Percentiles rank a stretch among this genome's conserved stretches.
phyloP scores from a whole-genome alignment of 2,113 vertebrate species.

The Archilochus colubris region DNA sequence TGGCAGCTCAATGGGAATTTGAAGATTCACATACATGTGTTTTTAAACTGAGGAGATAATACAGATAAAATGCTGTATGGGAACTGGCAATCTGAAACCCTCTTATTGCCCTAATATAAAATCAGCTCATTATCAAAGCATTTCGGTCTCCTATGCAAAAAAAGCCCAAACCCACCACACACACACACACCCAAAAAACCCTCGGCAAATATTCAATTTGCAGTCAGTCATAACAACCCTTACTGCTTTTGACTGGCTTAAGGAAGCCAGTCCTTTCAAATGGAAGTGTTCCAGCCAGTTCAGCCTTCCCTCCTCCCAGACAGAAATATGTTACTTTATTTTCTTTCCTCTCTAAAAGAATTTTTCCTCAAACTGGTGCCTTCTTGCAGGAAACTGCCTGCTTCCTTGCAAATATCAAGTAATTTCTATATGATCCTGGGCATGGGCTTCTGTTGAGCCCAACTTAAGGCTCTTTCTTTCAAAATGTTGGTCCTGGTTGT shows the following conservation, averaged over 20 bases:
- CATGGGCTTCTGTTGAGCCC: not conserved
- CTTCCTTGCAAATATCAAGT: not conserved
- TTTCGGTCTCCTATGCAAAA: not conserved
- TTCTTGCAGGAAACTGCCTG: not conserved
- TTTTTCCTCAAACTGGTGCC: not conserved
- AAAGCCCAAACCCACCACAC: not conserved
- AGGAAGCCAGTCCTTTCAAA: not conserved
- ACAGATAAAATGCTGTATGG: not conserved
- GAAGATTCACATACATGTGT: not conserved
- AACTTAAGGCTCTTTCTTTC: not conserved
- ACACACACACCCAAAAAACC: no score
- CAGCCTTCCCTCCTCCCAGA: not conserved
- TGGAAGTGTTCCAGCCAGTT: not conserved
- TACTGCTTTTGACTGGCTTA: not conserved
- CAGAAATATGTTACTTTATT: not conserved
- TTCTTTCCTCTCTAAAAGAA: not conserved
- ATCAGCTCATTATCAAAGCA: not conserved
- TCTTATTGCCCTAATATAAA: not conserved
- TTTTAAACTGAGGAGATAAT: not conserved
- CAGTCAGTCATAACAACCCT: not conserved
- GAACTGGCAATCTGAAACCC: not conserved
- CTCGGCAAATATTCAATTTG: not conserved
- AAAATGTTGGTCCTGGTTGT: not conserved
- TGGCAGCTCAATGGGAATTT: not conserved
- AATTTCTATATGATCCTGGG: not conserved